Base-by-base conservation (phyloP, 1,140 invertebrate genomes). In the Triops longicaudatus region DNA sequence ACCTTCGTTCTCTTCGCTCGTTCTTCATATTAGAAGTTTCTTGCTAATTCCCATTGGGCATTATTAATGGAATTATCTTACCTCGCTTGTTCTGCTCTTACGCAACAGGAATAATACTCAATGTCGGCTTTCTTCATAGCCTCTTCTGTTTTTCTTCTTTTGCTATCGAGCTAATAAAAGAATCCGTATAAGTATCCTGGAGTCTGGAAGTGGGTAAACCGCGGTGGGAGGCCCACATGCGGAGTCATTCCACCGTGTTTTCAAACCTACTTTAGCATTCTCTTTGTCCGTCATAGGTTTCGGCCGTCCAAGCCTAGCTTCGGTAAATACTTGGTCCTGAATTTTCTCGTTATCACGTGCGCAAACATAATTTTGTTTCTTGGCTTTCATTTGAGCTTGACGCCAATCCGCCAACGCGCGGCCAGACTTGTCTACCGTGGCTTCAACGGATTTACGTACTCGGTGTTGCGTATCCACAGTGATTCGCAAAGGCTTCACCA, bases 101-200 rank as follows among this genome's bases (percentile, higher is more conserved):
- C 90, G 82, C 94, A 95, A 22, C 92, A 88, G 78, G 93, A 94
- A 82, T 96, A 97, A 84, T 97, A 98, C 81, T 97, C 94, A 26
- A 94, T 91, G 83, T 98, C 95, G 28, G 94, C 91, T 63, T 95
- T 93, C 80, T 93, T 91, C 3, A 96, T 90, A 1, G 91, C 89
- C 82, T 97, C 93, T 83, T 95, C 93, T n/a, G 92, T 91, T 84
- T 97, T 96, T 79, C 91, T 89, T 81, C 93, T 90, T 81, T 96
- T 95, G 77, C 91, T 89, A 83, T 96, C 93, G 81, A 97, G 84
- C 87, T 97, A 81, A 37, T 82, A 82, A 75, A 72, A 79, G 74
- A 79, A 73, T 44, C 79, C 71, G 26, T 22, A 74, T 42, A 17
- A 74, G 37, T 22, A 1, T 74, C 11, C 22, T 75, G 17, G 43